Conservation (phyloP, 2,113 vertebrate species). For the Rhizomys pruinosus region DNA sequence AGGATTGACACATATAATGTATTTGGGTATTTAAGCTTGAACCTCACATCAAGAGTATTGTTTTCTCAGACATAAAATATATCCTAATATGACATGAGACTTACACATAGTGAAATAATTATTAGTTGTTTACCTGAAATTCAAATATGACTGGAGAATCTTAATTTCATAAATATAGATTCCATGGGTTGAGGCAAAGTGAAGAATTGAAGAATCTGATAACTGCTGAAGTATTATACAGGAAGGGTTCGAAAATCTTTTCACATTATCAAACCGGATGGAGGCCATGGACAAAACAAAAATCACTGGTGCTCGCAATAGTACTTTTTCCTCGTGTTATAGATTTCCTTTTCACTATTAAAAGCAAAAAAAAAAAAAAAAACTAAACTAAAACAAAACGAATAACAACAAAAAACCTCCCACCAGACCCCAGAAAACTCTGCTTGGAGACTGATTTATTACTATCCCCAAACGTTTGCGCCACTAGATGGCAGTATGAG, state of each 20-base stretch:
- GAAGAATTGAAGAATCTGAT: background rate
- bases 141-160: background rate
- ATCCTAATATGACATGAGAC: background rate
- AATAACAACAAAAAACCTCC: too few species aligned
- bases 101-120: background rate
- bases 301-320: background rate
- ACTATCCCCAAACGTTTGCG: background rate
- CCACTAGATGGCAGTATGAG: constrained; percentile 86
- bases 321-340: background rate
- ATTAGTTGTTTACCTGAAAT: background rate
- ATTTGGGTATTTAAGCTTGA: background rate
- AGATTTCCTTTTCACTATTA: constrained; percentile 1
- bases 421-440: too few species aligned
- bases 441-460: background rate
- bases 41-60: background rate
- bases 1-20: background rate
- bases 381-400: background rate
- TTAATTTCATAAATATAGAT: background rate
- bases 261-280: background rate
- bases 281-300: background rate
- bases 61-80: background rate
- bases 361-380: background rate
- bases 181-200: background rate
- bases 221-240: background rate
- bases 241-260: background rate